Evolutionary conservation across 2,888 invertebrate genomes (phyloP), one percentile per base, ranked within the genome.

Genomic region (Sylvicola cinctus): DNA sequence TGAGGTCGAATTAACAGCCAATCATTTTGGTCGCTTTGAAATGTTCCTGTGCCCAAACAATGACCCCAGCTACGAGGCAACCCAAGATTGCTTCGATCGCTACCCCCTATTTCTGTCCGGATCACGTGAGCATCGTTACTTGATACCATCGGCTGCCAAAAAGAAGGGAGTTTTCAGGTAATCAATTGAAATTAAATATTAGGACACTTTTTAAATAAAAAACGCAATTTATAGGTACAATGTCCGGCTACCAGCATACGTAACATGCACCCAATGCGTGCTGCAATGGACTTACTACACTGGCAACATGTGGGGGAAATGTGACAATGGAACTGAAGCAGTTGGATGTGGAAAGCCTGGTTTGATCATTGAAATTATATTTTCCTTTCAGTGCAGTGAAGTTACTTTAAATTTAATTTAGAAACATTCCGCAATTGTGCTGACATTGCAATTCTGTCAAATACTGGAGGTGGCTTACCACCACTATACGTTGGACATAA

Each of bases 281-380:
- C 52, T 90, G n/a, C 87, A 88, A 50, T 90, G 90, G 90, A 84
- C 75, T 37, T 90, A 88, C 53, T 79, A 75, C 44, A 85, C 88
- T 37, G 79, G 75, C 12, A 90, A 90, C 50, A 85, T 84, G 72
- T 90, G 88, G 88, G 90, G 88, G 5, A 70, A 67, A 14, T 87
- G 87, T 48, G 57, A 68, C 1, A 84, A 87, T 51, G 87, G 87
- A 29, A 83, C 83, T 0, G 79, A 84, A 49, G 79, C 78, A 0
- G 75, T 83, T 2, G 87, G 88, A 2, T 88, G 87, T 49, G 88
- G 88, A n/a, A 68, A 71, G 41, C 80, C 87, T 7, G 58, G 57
- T 57, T 11, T 11, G 11, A n/a, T 11, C 12, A 32, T 20, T 4
- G 23, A 32, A 8, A 32, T 12, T n/a, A 16, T 16, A 16, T 3